Percentiles rank a stretch among this genome's conserved stretches.
phyloP scores from a whole-genome alignment of 2,113 vertebrate species.

The Atrichornis clamosus region DNA sequence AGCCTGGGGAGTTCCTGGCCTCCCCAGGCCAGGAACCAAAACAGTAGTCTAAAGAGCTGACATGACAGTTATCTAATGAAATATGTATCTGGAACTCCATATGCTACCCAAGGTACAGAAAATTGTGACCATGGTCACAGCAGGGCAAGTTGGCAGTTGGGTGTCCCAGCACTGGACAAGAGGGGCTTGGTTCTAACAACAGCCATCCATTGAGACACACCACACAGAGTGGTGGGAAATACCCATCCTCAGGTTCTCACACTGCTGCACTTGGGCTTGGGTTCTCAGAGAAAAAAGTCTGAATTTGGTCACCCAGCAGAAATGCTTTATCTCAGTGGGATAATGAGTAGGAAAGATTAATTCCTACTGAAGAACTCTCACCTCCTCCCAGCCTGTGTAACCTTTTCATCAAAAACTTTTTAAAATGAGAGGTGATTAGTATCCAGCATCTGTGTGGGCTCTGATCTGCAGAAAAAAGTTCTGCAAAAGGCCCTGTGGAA shows the following conservation, averaged over 20 bases:
- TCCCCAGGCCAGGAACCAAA: no score
- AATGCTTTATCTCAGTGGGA: not conserved
- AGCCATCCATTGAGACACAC: not conserved
- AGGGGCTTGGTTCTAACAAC: not conserved
- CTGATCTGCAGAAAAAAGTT: not conserved
- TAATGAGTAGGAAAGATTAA: not conserved
- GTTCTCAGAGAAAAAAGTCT: not conserved
- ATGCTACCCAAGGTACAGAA: not conserved
- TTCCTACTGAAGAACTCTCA: not conserved
- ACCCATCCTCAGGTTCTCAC: not conserved
- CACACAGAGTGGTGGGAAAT: not conserved
- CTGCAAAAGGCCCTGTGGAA: not conserved
- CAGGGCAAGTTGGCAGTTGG: accelerated
- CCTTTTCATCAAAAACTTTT: not conserved
- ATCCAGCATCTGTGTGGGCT: not conserved
- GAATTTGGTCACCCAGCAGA: not conserved
- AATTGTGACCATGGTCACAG: not conserved
- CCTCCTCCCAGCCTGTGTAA: not conserved
- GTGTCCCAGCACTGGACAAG: no score
- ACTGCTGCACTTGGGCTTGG: not conserved
- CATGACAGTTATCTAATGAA: not conserved
- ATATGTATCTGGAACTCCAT: not conserved
- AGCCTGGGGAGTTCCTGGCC: no score
- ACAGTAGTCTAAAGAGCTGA: not conserved
- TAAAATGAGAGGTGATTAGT: not conserved